A percentile compares a stretch with the other conserved stretches of the same genome.
phyloP scores from a whole-genome alignment of 1,140 invertebrate species.

The Portunus trituberculatus region DNA sequence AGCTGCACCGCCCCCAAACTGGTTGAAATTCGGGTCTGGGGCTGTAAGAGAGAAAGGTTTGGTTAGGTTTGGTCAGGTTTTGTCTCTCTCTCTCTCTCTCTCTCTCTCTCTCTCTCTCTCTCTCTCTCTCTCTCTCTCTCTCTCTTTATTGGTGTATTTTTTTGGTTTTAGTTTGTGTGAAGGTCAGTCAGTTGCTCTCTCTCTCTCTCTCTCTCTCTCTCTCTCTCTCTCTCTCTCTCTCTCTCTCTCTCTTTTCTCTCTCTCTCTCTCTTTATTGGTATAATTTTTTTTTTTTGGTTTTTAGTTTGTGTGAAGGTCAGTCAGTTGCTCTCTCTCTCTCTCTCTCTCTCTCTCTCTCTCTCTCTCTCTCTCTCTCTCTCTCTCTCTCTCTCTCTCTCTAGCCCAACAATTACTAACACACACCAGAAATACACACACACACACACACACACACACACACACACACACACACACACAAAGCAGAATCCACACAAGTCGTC shows the following conservation, averaged over 20 bases:
- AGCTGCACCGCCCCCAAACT: slow-evolving; percentile 55
- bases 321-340: too few relatives aligned
- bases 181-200: not conserved
- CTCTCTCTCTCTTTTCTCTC: not conserved
- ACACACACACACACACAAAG: slow-evolving; percentile 31
- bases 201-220: slow-evolving; percentile 3
- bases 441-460: slow-evolving; percentile 43
- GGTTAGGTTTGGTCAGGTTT: not conserved
- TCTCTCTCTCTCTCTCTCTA: too few relatives aligned
- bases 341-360: slow-evolving; percentile 15
- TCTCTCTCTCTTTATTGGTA: not conserved
- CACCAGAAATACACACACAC: not conserved
- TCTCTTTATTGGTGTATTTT: not conserved
- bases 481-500: not conserved
- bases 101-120: not conserved
- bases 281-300: not conserved
- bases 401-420: not conserved
- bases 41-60: slow-evolving; percentile 47
- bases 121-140: not conserved
- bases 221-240: not conserved
- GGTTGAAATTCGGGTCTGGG: slow-evolving; percentile 69
- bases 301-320: not conserved
- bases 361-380: not conserved
- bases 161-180: not conserved
- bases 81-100: not conserved